Evolutionary conservation across 1,140 invertebrate species (phyloP), one percentile per base, ranked within the genome.

Genomic region (Drosophila mayri): DNA sequence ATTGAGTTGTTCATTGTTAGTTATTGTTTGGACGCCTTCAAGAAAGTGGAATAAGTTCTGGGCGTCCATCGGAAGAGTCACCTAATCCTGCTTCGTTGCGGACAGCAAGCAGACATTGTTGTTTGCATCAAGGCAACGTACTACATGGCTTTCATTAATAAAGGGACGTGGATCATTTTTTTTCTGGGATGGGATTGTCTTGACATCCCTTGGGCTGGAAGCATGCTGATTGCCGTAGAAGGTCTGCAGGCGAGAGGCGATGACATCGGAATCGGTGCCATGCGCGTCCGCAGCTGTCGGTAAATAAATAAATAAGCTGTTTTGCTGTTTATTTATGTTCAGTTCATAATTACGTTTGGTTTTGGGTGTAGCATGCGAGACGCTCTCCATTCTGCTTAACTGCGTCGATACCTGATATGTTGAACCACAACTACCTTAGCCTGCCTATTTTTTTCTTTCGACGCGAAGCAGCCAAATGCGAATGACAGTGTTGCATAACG

Each of bases 401-500:
- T 20, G 12, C 18, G 32, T 14, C 20, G 12, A 20, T 37, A 16
- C 2, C 35, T 35, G 7, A 22, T 44, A 30, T 28, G 46, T 11
- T n/a, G 25, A 44, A 46, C n/a, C 10, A n/a, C 10, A 43, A 35
- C 35, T 0, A 4, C 10, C 35, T 12, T 12, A 35, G 3, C 12
- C 4, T 49, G n/a, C 10, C 14, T 11, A 9, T 18, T 20, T 18
- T 62, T 28, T 43, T 57, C 10, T 41, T 32, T 30, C 16, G 3
- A 37, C n/a, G 12, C 4, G 18, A 16, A 37, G 20, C 50, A 10
- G 8, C 1, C 4, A 32, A 4, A 14, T n/a, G 18, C 30, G 25
- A 30, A 44, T 41, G 38, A 3, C 18, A 76, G 65, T 79, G 61
- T 32, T 75, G 61, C 14, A 41, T 28, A 80, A 46, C 32, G 35